These are phyloP conservation scores for Chrysodeixis includens DNA, from an alignment of 2,888 invertebrate species.

Conservation along the genomic window DNA sequence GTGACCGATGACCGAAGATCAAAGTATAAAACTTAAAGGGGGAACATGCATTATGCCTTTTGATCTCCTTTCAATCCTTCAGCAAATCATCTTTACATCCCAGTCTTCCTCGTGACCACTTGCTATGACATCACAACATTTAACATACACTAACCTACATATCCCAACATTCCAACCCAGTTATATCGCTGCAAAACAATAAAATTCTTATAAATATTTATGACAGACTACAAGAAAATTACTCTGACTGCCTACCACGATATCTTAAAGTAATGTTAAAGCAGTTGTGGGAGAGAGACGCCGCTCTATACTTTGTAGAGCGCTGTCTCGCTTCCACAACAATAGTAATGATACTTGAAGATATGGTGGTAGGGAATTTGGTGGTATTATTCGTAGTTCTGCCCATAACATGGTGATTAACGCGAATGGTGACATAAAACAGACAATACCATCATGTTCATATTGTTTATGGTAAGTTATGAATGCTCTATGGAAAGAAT, in stretches of 20 bases:
- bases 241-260: not conserved
- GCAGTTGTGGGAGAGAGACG: too few relatives aligned
- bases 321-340: not conserved
- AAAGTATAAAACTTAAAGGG: too few relatives aligned
- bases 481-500: slow-evolving; percentile 25
- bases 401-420: slow-evolving; percentile 58
- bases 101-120: not conserved
- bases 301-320: too few relatives aligned
- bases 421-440: slow-evolving; percentile 61
- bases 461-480: slow-evolving; percentile 51
- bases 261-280: too few relatives aligned
- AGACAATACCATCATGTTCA: slow-evolving; percentile 53
- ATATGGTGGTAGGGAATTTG: too few relatives aligned
- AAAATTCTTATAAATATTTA: slow-evolving; percentile 27
- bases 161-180: not conserved
- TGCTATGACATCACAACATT: not conserved
- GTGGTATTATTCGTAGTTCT: slow-evolving; percentile 6
- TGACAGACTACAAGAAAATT: slow-evolving; percentile 5
- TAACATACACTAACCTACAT: not conserved
- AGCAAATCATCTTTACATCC: too few relatives aligned
- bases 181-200: slow-evolving; percentile 9
- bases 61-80: too few relatives aligned
- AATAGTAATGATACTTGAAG: too few relatives aligned
- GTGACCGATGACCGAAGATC: too few relatives aligned
- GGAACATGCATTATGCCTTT: too few relatives aligned